Base-by-base conservation (phyloP, 2,113 vertebrate species). In the Misgurnus mizolepis region DNA sequence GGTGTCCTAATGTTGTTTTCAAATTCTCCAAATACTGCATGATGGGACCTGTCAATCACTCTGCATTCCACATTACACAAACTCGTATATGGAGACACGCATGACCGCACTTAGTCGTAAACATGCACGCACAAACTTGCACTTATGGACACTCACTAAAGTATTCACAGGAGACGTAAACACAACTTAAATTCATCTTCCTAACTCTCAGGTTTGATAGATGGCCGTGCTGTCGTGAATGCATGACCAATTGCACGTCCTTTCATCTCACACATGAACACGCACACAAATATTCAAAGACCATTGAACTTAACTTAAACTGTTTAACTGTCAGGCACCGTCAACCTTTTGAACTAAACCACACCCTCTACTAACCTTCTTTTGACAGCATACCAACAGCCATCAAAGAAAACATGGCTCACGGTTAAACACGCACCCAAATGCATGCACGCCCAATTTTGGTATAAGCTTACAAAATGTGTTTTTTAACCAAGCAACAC, bases 291-390 rank as follows among this genome's bases (percentile, higher is more conserved):
- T 58, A n/a, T 75, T 5, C 22, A 18, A 14, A 58, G n/a, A 40
- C 41, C 4, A 14, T 69, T 50, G 4, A 39, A 15, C 8, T 15
- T 10, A 8, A 11, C 5, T 55, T 7, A 58, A 22, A 73, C 4
- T 6, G 1, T 70, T 22, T 10, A 58, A 73, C 53, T 43, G 70
- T 55, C 69, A 71, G 18, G 50, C 55, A 53, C 8, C 4, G 15
- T 50, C 34, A 34, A 77, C 47, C 75, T 77, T n/a, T 77, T 65
- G 62, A 65, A 61, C 62, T 41, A 47, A 53, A 41, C 75, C 75
- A 66, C 75, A 76, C 75, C 75, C 45, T 66, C 62, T 39, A 64
- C 49, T 39, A 77, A 77, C 75, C 62, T 53, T 64, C 45, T 49
- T 41, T 34, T 77, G 45, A 76, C 62, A 58, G 17, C 55, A 66